These are phyloP conservation scores for Antennarius maculatus DNA, from an alignment of 2,797 vertebrate genomes.

Conservation along the genomic window DNA sequence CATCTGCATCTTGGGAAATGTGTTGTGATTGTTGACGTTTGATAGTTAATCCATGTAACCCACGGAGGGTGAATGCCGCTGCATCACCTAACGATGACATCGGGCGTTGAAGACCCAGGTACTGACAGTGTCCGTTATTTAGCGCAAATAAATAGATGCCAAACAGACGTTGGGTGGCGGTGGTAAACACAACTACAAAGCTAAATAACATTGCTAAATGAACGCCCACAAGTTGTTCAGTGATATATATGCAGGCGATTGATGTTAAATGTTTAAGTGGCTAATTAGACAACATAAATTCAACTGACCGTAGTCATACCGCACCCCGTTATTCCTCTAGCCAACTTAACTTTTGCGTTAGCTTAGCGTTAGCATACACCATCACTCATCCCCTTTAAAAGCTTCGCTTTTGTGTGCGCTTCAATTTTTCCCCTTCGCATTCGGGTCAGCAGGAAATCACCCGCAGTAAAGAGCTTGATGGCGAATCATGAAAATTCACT, in stretches of 20 bases:
- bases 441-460: accelerated
- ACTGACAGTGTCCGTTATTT: neutral
- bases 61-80: neutral
- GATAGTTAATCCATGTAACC: neutral
- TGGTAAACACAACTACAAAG: neutral
- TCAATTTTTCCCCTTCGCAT: accelerated
- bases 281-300: neutral
- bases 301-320: neutral
- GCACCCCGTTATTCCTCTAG: slow-evolving; percentile 4
- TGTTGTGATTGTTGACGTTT: slow-evolving; percentile 25
- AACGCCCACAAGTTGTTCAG: accelerated
- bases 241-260: accelerated
- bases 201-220: neutral
- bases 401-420: slow-evolving; percentile 3
- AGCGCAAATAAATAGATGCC: neutral
- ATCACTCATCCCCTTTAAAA: slow-evolving; percentile 36
- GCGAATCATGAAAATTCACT: accelerated
- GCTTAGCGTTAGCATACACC: slow-evolving; percentile 40
- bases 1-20: slow-evolving; percentile 5
- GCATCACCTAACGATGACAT: neutral
- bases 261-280: accelerated
- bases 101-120: neutral
- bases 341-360: slow-evolving; percentile 38
- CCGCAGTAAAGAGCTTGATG: accelerated
- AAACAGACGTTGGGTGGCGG: neutral